phyloP scores from a whole-genome alignment of 2,888 invertebrate genomes.

The Syrphus vitripennis region DNA sequence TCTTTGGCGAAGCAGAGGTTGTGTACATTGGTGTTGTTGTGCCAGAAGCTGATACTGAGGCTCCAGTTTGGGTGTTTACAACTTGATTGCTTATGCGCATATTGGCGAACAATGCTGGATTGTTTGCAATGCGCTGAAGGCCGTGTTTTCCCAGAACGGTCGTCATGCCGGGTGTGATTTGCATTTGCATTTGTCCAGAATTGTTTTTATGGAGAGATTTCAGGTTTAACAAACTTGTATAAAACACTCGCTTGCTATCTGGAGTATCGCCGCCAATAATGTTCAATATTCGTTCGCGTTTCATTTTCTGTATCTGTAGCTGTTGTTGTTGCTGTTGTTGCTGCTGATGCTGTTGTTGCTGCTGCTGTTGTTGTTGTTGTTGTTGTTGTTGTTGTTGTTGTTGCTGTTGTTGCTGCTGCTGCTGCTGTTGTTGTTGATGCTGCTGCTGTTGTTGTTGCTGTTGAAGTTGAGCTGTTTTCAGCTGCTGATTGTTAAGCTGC shows the following conservation, averaged over 20 bases:
- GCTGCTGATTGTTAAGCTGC: conserved; percentile 63
- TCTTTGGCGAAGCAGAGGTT: conserved; percentile 70
- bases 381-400: conserved; percentile 63
- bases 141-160: conserved; percentile 75
- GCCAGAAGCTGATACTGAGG: conserved; percentile 66
- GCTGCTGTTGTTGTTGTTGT: conserved; percentile 72
- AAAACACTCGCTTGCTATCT: conserved; percentile 78
- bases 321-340: conserved; percentile 73
- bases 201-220: conserved; percentile 79
- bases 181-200: conserved; percentile 78
- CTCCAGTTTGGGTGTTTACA: conserved; percentile 62
- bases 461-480: conserved; percentile 70
- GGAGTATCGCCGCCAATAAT: conserved; percentile 73
- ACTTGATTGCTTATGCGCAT: conserved; percentile 74
- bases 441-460: conserved; percentile 73
- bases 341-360: conserved; percentile 67
- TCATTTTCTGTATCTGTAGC: conserved; percentile 75
- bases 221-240: conserved; percentile 79
- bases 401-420: conserved; percentile 66
- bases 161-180: conserved; percentile 76
- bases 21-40: conserved; percentile 71
- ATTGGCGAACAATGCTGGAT: conserved; percentile 77
- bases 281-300: conserved; percentile 75
- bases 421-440: conserved; percentile 72
- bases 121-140: conserved; percentile 75